Conservation (phyloP, 2,797 vertebrate genomes). For the Spondyliosoma cantharus region DNA sequence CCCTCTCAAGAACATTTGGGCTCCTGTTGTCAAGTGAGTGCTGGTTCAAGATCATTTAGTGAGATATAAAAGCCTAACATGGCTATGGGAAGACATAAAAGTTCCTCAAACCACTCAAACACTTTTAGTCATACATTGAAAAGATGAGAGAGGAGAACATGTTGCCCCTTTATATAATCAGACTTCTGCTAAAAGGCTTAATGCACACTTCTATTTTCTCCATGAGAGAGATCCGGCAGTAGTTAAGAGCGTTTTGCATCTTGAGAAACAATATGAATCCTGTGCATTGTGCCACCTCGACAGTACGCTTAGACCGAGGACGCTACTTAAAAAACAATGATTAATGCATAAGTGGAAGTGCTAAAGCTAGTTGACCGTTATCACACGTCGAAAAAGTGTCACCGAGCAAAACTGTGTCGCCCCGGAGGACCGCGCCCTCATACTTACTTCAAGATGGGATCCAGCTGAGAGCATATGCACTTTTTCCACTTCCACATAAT, state of each 20-base stretch:
- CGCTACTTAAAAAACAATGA: conserved; percentile 38
- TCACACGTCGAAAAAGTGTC: conserved; percentile 36
- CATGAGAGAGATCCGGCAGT: conserved; percentile 9
- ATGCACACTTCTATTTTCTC: conserved; percentile 10
- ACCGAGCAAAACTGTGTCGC: conserved; percentile 20
- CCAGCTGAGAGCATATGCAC: conserved; percentile 44
- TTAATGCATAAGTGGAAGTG: conserved; percentile 60
- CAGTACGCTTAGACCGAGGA: conserved; percentile 11
- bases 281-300: conserved; percentile 24
- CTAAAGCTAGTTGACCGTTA: conserved; percentile 44
- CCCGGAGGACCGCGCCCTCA: conserved; percentile 17
- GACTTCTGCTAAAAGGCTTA: conserved; percentile 25
- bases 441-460: conserved; percentile 36
- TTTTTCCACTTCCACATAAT: conserved; percentile 43
- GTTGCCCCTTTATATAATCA: conserved; percentile 8
- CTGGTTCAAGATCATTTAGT: conserved; percentile 29
- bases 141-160: conserved; percentile 10
- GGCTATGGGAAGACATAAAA: conserved; percentile 15
- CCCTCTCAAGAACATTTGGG: conserved; percentile 28
- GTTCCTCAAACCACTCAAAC: conserved; percentile 11
- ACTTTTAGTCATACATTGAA: conserved; percentile 19
- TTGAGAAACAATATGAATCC: conserved; percentile 28
- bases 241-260: not conserved
- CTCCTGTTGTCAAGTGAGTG: conserved; percentile 27
- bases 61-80: conserved; percentile 27